Evolutionary conservation across 2,113 vertebrate genomes (phyloP), one percentile per base, ranked within the genome.

Genomic region (Bubo bubo): DNA sequence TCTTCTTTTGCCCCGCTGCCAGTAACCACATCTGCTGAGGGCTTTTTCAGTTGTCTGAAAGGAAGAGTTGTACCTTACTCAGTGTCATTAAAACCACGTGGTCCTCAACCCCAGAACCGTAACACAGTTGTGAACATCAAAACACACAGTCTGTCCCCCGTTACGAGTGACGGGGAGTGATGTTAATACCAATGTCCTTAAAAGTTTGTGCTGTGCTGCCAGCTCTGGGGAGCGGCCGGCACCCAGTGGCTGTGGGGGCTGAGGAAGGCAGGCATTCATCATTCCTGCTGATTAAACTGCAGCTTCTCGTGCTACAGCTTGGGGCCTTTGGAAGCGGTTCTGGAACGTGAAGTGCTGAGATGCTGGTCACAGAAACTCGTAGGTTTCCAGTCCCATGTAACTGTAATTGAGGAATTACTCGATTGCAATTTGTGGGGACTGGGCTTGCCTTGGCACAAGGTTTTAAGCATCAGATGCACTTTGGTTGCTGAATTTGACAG

Each of bases 401-500:
- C 20, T 59, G 86, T 32, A 53, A 60, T 9, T 63, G 86, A 90
- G 70, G 81, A 93, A 55, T 79, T 74, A 52, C 86, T 67, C 67
- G 50, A 50, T 68, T 85, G 84, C 66, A 30, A 0, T 84, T 94
- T 60, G 49, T 56, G 75, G 74, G 72, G 86, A 64, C 71, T 53
- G 62, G 16, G 19, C 90, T 73, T 1, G 2, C 8, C 0, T 11
- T 79, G 63, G 66, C 90, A 52, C 47, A 18, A 43, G 58, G 79
- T 86, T 96, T 97, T 90, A 85, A 88, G 80, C 87, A 52, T 79
- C 59, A 80, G 47, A 82, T 92, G 70, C 71, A 35, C 75, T 74
- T 94, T 89, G 76, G 60, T 70, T 90, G 79, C 92, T 88, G 93
- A 90, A 91, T 97, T 90, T 95, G 97, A 96, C 95, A 92, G 75